phyloP scores from a whole-genome alignment of 2,113 vertebrate species.

The Egretta garzetta region DNA sequence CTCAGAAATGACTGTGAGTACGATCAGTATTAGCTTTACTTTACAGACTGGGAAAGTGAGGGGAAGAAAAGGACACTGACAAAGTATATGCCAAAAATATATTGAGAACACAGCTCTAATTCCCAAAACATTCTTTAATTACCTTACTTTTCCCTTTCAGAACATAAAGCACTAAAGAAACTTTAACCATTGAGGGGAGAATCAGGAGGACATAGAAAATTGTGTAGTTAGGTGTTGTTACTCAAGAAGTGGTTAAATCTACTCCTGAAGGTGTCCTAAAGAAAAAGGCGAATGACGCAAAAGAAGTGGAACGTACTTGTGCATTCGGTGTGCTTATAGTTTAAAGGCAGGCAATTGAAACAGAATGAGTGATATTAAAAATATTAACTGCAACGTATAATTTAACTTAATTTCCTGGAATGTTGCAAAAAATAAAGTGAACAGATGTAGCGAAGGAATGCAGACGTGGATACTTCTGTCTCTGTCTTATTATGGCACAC shows the following conservation, averaged over 20 bases:
- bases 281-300: background rate
- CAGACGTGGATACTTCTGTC: conserved; percentile 63
- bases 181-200: conserved; percentile 16
- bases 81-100: conserved; percentile 4
- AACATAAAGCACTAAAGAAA: conserved; percentile 15
- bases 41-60: conserved; percentile 19
- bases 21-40: background rate
- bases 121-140: conserved; percentile 31
- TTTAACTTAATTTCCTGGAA: conserved; percentile 69
- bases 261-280: background rate
- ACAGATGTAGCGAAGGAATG: conserved; percentile 54
- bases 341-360: conserved; percentile 33
- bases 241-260: background rate
- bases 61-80: conserved; percentile 14
- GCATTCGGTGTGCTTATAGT: background rate
- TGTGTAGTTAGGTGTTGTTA: background rate
- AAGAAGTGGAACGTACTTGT: background rate
- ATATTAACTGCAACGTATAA: background rate
- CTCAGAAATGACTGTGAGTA: background rate
- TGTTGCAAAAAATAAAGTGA: conserved; percentile 62
- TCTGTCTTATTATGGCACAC: conserved; percentile 43
- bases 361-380: conserved; percentile 38
- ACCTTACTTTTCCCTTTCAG: background rate
- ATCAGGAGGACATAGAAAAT: background rate
- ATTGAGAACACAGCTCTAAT: conserved; percentile 19